phyloP scores from a whole-genome alignment of 2,888 invertebrate genomes.

The Eristalinus sepulchralis region DNA sequence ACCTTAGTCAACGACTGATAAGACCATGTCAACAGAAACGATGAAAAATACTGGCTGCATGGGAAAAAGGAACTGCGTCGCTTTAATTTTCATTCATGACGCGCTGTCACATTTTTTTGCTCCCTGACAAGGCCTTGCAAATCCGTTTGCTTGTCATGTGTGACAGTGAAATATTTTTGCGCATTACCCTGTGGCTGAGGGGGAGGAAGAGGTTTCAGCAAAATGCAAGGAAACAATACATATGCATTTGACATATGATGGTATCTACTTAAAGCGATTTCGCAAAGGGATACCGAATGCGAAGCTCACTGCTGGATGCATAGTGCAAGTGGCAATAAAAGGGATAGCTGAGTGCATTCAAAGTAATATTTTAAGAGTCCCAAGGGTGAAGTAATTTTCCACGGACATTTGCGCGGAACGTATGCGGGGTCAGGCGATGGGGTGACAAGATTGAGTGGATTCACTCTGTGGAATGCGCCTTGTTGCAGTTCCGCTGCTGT shows the following conservation, averaged over 20 bases:
- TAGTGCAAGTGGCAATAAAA: constrained; percentile 48
- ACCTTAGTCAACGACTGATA: not conserved
- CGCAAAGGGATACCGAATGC: constrained; percentile 21
- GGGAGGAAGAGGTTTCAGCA: not conserved
- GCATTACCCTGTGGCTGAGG: constrained; percentile 7
- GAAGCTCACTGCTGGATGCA: not conserved
- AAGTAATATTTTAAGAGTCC: constrained; percentile 61
- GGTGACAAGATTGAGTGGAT: constrained; percentile 63
- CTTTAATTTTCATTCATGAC: constrained; percentile 10
- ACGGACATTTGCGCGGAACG: constrained; percentile 50
- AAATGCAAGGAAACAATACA: constrained; percentile 44
- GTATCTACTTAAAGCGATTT: constrained; percentile 30
- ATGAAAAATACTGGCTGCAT: not conserved
- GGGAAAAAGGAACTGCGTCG: not conserved
- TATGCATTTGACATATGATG: constrained; percentile 46
- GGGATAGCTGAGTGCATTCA: constrained; percentile 48
- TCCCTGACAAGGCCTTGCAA: constrained; percentile 15
- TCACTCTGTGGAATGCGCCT: constrained; percentile 48
- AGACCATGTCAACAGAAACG: not conserved
- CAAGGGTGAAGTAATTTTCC: constrained; percentile 53
- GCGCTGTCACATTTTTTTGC: constrained; percentile 18
- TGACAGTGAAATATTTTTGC: constrained; percentile 52
- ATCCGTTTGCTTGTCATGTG: constrained; percentile 50
- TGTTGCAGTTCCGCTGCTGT: constrained; percentile 55
- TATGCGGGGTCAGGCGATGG: not conserved